Evolutionary conservation across 2,888 invertebrate genomes (phyloP), one percentile per base, ranked within the genome.

Genomic region (Cepaea hortensis): DNA sequence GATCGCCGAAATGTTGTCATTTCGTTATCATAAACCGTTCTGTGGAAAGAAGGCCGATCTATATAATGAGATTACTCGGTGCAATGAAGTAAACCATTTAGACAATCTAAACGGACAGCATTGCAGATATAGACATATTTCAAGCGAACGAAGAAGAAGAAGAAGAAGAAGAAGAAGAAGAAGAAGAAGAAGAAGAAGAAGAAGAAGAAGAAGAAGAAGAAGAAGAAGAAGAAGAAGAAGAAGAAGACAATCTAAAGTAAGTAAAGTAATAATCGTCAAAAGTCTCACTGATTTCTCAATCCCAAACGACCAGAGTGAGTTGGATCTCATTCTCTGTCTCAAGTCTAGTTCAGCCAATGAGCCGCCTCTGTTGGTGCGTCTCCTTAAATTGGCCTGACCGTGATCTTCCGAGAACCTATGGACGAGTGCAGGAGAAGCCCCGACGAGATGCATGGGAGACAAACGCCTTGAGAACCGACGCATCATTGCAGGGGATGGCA

Each of bases 381-480:
- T 84, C 35, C 76, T 73, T 18, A 87, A 76, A n/a, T 62, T 70
- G 15, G 79, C 75, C 50, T 79, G 84, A 7, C 61, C 73, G 1
- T 61, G 55, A 18, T 81, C 76, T 13, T 81, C 76, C 11, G 23
- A 75, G 13, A 83, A 23, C 4, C 77, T 85, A 68, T 84, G 50
- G 55, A 88, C 48, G 3, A 87, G 76, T 18, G 87, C 84, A 4
- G 88, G 88, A 35, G 87, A 87, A 6, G 70, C 85, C 7, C 76
- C 50, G 3, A 72, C 81, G 20, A 81, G 85, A 0, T 85, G 81
- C 65, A 86, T n/a, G 3, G 79, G 50, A 4, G 88, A 87, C 80
- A 88, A 81, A 5, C 85, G 82, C 5, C 86, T 35, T 3, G 87
- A 85, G 76, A 88, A 80, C 9, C 88, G 81, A 18, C 88, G 84